Conservation (phyloP, 2,797 vertebrate genomes). For the Pipistrellus pipistrellus region DNA sequence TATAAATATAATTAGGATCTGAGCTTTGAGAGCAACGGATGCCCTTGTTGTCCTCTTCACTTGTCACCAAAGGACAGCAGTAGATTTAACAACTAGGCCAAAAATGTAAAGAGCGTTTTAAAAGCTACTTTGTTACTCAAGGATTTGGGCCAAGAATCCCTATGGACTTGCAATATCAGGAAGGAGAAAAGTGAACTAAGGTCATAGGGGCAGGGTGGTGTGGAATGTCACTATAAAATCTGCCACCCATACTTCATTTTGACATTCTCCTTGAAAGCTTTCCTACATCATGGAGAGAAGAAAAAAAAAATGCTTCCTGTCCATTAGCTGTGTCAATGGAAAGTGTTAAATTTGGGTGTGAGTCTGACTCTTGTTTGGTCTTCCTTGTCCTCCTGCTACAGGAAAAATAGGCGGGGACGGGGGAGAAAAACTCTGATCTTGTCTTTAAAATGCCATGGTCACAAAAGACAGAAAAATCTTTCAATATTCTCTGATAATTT, state of each 20-base stretch:
- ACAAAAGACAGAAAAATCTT: background rate
- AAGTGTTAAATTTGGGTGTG: background rate
- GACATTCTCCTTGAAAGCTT: constrained; percentile 66
- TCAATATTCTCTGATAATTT: background rate
- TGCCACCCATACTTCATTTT: constrained; percentile 3
- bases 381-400: background rate
- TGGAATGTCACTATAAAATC: constrained; percentile 45
- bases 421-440: background rate
- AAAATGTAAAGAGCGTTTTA: constrained; percentile 65
- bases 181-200: constrained; percentile 56
- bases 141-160: constrained; percentile 60
- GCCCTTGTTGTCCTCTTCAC: background rate
- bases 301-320: constrained; percentile 69
- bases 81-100: constrained; percentile 59
- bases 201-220: background rate
- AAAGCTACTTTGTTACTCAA: constrained; percentile 73
- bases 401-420: background rate
- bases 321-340: constrained; percentile 64
- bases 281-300: constrained; percentile 61
- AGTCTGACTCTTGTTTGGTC: background rate
- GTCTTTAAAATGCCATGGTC: background rate
- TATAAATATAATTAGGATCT: background rate
- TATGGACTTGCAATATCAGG: constrained; percentile 19
- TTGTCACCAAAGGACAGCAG: constrained; percentile 62
- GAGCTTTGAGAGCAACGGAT: background rate